phyloP scores from a whole-genome alignment of 2,888 invertebrate species.

The Agrenia bidenticulata region DNA sequence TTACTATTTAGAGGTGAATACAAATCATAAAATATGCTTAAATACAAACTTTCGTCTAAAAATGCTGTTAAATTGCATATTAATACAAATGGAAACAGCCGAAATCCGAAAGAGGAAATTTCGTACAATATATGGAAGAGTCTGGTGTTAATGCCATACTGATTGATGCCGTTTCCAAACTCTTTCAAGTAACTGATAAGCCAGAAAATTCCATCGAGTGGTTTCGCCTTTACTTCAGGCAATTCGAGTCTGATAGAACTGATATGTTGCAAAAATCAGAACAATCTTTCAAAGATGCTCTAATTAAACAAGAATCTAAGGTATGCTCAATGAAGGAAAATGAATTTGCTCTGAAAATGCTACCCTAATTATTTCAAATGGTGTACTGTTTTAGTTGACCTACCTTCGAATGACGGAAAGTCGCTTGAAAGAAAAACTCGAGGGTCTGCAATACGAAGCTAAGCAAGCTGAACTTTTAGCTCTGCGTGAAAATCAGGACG shows the following conservation, averaged over 20 bases:
- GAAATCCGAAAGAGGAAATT: background rate
- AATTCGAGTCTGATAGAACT: conserved; percentile 22
- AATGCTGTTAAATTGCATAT: too few species aligned
- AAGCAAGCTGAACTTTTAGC: conserved; percentile 12
- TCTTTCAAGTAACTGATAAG: conserved; percentile 28
- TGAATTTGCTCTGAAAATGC: too few species aligned
- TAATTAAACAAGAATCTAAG: conserved; percentile 3
- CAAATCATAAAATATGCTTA: too few species aligned
- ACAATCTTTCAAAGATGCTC: background rate
- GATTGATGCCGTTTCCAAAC: conserved; percentile 25
- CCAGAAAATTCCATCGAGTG: conserved; percentile 41
- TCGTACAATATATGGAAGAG: conserved; percentile 12
- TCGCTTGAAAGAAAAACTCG: background rate
- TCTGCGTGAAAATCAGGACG: conserved; percentile 10
- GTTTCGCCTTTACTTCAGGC: conserved; percentile 31
- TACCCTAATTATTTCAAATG: too few species aligned
- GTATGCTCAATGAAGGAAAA: too few species aligned
- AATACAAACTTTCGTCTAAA: too few species aligned
- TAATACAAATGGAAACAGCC: background rate
- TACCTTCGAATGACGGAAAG: conserved; percentile 4
- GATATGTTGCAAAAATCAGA: background rate
- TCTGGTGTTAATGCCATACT: conserved; percentile 22
- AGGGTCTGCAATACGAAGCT: conserved; percentile 18
- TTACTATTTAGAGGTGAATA: too few species aligned
- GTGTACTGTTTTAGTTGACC: background rate